Evolutionary conservation across 1,140 invertebrate genomes (phyloP), one percentile per base, ranked within the genome.

Genomic region (Lepidostoma basale): DNA sequence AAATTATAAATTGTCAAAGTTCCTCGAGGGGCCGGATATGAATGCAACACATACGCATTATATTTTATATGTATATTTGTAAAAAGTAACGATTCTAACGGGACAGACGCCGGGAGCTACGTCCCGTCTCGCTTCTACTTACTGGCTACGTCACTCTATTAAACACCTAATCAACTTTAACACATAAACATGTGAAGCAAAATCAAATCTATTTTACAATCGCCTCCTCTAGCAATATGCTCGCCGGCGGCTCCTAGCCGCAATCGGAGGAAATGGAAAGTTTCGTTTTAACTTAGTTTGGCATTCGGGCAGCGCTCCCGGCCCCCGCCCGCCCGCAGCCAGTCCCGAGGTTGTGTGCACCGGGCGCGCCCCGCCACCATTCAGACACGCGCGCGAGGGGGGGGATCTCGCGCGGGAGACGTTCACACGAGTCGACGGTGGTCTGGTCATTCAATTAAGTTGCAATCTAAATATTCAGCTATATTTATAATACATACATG

Each of bases 141-240:
- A 69, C 47, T 39, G 10, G n/a, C 67, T 69, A 69, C 28, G 26
- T 60, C 67, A 52, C 49, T 67, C 67, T 69, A 69, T 69, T 58
- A 60, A 56, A 63, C 47, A 45, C 49, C 67, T 69, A 69, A 68
- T 56, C 59, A 69, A 69, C 60, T 42, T 67, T 67, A 58, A 62
- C 66, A 68, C 66, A 63, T 45, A 62, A 60, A 62, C 58, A 40
- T 62, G 23, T 62, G 25, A 68, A 68, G 47, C 58, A 62, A 56
- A 68, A 68, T 68, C 59, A 62, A 62, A 67, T 67, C 10, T 54
- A 52, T 59, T 47, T 52, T 39, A 49, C 45, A 49, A 67, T 49
- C 42, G 28, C 47, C 14, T 49, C 45, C 18, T 23, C 25, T 49
- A 49, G 25, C 45, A 49, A 59, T 40, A n/a, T n/a, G n/a, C 40